These are phyloP conservation scores for Melolontha melolontha DNA, from an alignment of 2,888 invertebrate species.

Conservation along the genomic window DNA sequence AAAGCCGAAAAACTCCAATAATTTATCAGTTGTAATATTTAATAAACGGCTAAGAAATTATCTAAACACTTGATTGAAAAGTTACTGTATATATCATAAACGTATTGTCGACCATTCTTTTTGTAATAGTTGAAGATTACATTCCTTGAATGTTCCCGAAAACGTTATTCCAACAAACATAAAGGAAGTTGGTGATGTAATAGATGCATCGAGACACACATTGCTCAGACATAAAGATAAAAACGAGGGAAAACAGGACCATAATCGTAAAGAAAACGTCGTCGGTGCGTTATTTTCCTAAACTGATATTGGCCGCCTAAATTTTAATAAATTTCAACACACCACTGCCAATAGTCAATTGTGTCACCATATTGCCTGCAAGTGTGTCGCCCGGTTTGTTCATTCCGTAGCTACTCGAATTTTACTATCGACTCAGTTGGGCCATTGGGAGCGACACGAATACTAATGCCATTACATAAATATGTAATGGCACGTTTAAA, in stretches of 20 bases:
- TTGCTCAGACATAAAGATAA: conserved; percentile 27
- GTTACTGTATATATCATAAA: no score
- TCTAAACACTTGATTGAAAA: no score
- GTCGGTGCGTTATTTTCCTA: conserved; percentile 14
- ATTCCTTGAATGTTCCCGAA: no score
- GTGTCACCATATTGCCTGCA: not conserved
- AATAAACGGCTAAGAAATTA: no score
- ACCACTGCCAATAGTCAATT: conserved; percentile 11
- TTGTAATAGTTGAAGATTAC: no score
- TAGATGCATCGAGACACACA: not conserved
- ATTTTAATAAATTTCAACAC: conserved; percentile 25
- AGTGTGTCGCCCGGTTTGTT: not conserved
- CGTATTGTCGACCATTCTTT: no score
- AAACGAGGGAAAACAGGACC: not conserved
- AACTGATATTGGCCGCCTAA: conserved; percentile 10
- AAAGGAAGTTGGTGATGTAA: no score
- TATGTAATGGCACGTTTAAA: no score
- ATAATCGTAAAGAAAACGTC: conserved; percentile 27
- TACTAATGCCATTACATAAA: no score
- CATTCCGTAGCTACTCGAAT: conserved; percentile 5
- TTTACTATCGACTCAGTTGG: conserved; percentile 15
- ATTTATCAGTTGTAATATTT: no score
- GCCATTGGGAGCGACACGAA: not conserved
- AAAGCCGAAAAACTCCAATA: no score
- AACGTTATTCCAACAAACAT: no score